Base-by-base conservation (phyloP, 2,797 vertebrate genomes). In the Enteromius afrohamiltoni region DNA sequence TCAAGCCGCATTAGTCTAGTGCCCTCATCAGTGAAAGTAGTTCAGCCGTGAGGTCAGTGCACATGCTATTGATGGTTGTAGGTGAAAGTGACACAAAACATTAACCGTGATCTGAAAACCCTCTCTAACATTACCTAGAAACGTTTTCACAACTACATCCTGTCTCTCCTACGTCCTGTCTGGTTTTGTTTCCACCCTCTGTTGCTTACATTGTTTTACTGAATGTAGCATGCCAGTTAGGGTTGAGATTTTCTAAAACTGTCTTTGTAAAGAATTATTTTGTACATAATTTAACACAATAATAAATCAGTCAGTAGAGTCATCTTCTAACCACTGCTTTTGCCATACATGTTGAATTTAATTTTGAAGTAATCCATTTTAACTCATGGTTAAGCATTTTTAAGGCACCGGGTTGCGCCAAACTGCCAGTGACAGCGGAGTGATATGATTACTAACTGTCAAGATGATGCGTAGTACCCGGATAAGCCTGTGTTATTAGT, bases 11-110 rank as follows among this genome's bases (percentile, higher is more conserved):
- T 78, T 78, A 83, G 65, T 77, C 75, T 77, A 29, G 51, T 78
- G 29, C 74, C 73, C 74, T 83, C 74, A 60, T 83, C 75, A 77
- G 75, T 77, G 21, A 83, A 83, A 70, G 75, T 62, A 77, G 82
- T 69, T 77, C 75, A 83, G 74, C 37, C 51, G 17, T 83, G 82
- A 77, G 75, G 65, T 83, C 75, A 83, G 19, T 60, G 73, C 49
- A 34, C 73, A 60, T 69, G 64, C 19, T 69, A 68, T 83, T 31
- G n/a, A 69, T 58, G 49, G 64, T 34, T 34, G 21, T 60, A 47
- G 13, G 49, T 77, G 65, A 49, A 83, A 69, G 62, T 77, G 74
- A 77, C 70, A 65, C 29, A 53, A 75, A 67, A 67, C 82, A 70
- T 80, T 80, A 70, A 17, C 51, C 68, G 60, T 58, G 65, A 69